Conservation (phyloP, 2,113 vertebrate species). For the Nipponia nippon region DNA sequence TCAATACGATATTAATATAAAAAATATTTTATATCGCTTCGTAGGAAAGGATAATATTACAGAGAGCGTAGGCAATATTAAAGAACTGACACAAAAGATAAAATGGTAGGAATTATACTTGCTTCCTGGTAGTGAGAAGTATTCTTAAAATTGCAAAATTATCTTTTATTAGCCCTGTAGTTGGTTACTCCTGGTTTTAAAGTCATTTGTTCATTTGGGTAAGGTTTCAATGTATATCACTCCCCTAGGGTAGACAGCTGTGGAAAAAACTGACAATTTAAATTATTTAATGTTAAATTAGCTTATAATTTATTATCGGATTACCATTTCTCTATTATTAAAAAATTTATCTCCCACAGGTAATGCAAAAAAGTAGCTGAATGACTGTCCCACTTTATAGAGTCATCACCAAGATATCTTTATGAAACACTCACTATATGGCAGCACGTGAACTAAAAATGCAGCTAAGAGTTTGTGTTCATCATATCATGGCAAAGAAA, state of each 20-base stretch:
- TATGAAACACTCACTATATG: neutral
- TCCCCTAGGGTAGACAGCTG: neutral
- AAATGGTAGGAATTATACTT: neutral
- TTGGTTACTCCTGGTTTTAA: neutral
- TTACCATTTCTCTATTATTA: neutral
- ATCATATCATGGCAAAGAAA: neutral
- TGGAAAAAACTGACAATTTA: neutral
- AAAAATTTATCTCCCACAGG: neutral
- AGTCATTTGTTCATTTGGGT: neutral
- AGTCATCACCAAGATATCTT: neutral
- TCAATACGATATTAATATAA: neutral
- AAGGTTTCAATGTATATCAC: neutral
- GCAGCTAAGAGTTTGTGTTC: neutral
- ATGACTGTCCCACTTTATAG: neutral
- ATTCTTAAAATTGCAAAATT: neutral
- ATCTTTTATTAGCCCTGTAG: neutral
- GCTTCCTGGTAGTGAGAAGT: neutral
- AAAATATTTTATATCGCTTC: neutral
- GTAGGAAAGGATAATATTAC: neutral
- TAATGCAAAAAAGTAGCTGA: neutral
- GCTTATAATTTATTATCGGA: neutral
- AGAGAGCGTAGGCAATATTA: neutral
- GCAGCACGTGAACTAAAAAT: neutral
- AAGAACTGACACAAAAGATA: neutral
- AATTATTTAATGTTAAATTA: neutral